phyloP scores from a whole-genome alignment of 2,888 invertebrate species.

The Allophyes oxyacanthae region DNA sequence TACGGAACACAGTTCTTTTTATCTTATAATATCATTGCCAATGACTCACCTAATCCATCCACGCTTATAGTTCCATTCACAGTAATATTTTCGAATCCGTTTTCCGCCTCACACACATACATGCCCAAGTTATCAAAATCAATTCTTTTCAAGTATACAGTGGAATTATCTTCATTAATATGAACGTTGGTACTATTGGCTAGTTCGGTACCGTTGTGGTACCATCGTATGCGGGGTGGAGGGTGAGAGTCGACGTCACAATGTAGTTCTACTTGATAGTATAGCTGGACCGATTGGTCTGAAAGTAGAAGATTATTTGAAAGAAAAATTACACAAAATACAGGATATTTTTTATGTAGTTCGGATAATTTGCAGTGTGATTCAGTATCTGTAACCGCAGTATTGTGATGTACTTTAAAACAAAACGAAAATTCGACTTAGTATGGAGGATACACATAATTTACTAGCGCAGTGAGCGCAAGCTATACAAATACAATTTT shows the following conservation, averaged over 20 bases:
- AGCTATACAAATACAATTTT: too few relatives aligned
- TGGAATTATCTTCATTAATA: constrained; percentile 61
- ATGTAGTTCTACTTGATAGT: constrained; percentile 67
- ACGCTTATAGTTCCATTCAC: constrained; percentile 71
- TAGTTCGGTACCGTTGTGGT: constrained; percentile 73
- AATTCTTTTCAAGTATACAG: constrained; percentile 68
- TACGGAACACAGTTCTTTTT: too few relatives aligned
- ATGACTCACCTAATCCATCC: constrained; percentile 72
- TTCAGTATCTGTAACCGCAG: too few relatives aligned
- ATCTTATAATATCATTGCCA: too few relatives aligned
- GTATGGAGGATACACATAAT: too few relatives aligned
- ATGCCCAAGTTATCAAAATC: constrained; percentile 78
- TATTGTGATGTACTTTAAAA: too few relatives aligned
- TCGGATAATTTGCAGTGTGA: too few relatives aligned
- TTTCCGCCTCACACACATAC: constrained; percentile 87
- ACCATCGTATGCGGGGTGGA: constrained; percentile 65
- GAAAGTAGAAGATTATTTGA: constrained; percentile 36
- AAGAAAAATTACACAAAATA: too few relatives aligned
- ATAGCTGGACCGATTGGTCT: constrained; percentile 74
- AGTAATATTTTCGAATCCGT: constrained; percentile 75
- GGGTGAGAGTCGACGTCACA: constrained; percentile 72
- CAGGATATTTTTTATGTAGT: too few relatives aligned
- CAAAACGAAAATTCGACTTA: too few relatives aligned
- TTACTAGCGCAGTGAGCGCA: too few relatives aligned
- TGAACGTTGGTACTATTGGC: constrained; percentile 53